A percentile compares a stretch with the other conserved stretches of the same genome.
Conservation (phyloP, 2,797 vertebrate species). For the Octomys mimax region DNA sequence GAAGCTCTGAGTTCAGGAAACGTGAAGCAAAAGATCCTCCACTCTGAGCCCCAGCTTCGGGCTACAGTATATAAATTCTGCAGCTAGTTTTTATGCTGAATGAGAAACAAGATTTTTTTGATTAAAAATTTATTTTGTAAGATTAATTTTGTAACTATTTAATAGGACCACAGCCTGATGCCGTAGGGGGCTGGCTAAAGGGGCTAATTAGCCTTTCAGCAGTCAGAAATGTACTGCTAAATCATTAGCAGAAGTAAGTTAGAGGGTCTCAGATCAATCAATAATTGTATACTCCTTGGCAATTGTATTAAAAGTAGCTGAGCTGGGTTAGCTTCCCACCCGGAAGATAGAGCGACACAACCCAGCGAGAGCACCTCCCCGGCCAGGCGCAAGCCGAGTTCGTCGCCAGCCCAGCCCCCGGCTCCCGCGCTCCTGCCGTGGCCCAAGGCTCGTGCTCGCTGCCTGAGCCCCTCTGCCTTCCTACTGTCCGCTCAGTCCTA, state of each 20-base stretch:
- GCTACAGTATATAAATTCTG: neutral
- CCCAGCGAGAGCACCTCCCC: too few relatives aligned
- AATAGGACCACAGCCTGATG: neutral
- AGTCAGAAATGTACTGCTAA: constrained; percentile 24
- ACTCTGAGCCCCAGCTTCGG: neutral
- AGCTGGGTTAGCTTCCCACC: neutral
- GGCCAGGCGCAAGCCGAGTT: too few relatives aligned
- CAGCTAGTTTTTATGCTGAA: neutral
- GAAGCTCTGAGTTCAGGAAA: constrained; percentile 44
- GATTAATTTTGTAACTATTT: neutral
- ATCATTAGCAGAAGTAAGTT: constrained; percentile 24
- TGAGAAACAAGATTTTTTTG: neutral
- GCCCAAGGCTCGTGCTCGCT: neutral
- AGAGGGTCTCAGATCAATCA: constrained; percentile 37
- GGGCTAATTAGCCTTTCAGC: constrained; percentile 40
- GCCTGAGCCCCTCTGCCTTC: neutral
- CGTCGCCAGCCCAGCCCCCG: neutral
- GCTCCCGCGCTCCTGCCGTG: neutral
- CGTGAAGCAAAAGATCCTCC: neutral
- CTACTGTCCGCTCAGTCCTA: neutral
- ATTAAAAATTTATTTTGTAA: constrained; percentile 26
- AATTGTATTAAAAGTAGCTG: neutral
- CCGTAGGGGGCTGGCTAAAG: neutral
- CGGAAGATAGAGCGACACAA: neutral
- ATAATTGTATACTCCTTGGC: constrained; percentile 10